Percentiles rank a stretch among this genome's conserved stretches.
phyloP scores from a whole-genome alignment of 2,113 vertebrate genomes.

The Brachyhypopomus occidentalis region DNA sequence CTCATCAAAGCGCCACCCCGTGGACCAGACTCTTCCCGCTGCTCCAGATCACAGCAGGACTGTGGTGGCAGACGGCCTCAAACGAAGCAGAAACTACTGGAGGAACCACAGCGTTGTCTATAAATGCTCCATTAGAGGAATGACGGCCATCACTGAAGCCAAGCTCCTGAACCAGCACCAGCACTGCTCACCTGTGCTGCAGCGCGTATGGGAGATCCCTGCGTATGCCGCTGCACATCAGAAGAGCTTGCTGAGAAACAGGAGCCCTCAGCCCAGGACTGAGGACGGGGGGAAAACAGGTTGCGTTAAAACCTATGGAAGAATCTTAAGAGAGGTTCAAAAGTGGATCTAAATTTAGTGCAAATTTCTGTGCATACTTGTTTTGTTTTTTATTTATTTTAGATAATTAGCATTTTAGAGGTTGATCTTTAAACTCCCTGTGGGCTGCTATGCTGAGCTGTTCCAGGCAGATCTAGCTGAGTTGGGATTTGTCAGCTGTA shows the following conservation, averaged over 20 bases:
- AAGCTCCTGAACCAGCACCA: constrained; percentile 9
- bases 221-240: background rate
- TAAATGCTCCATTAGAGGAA: background rate
- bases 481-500: background rate
- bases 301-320: too few species aligned
- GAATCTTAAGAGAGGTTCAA: too few species aligned
- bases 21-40: background rate
- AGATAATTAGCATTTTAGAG: background rate
- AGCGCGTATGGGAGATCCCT: background rate
- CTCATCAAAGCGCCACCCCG: background rate
- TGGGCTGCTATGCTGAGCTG: constrained; percentile 42
- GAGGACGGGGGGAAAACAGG: too few species aligned
- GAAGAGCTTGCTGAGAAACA: background rate
- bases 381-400: too few species aligned
- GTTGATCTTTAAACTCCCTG: background rate
- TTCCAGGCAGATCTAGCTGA: constrained; percentile 24
- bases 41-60: background rate
- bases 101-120: background rate
- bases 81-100: background rate
- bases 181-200: background rate
- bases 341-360: too few species aligned
- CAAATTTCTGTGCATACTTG: too few species aligned
- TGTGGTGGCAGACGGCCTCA: background rate
- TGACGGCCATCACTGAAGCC: background rate
- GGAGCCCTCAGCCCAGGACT: too few species aligned